phyloP scores from a whole-genome alignment of 1,140 invertebrate species.

The Drosophila tristis region DNA sequence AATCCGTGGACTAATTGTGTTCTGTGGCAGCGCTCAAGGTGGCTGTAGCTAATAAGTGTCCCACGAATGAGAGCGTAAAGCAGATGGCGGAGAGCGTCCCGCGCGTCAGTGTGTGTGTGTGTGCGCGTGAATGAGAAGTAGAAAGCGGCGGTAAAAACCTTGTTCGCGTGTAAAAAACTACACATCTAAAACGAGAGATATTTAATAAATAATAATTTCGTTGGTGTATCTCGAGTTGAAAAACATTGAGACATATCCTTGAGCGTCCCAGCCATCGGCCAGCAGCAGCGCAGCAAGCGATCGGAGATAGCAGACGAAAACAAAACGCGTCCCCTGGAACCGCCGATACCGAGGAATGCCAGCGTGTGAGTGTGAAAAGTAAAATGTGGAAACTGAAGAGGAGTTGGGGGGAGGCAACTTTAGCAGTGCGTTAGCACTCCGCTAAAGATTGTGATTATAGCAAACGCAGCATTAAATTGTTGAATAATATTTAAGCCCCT shows the following conservation, averaged over 20 bases:
- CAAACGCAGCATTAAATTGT: slow-evolving; percentile 58
- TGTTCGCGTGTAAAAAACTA: slow-evolving; percentile 38
- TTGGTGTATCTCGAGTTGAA: slow-evolving; percentile 10
- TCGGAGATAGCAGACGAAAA: slow-evolving; percentile 65
- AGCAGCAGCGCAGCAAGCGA: background rate
- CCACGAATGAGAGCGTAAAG: slow-evolving; percentile 78
- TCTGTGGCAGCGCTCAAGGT: slow-evolving; percentile 16
- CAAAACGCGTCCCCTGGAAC: slow-evolving; percentile 60
- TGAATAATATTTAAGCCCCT: slow-evolving; percentile 70
- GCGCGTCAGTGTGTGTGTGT: slow-evolving; percentile 58
- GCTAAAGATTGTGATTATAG: slow-evolving; percentile 71
- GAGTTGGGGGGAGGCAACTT: slow-evolving; percentile 55
- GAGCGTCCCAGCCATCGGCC: slow-evolving; percentile 31
- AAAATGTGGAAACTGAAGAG: slow-evolving; percentile 48
- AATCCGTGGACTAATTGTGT: background rate
- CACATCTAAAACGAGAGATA: slow-evolving; percentile 11
- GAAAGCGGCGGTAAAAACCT: slow-evolving; percentile 80
- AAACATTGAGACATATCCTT: slow-evolving; percentile 15
- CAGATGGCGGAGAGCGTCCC: slow-evolving; percentile 76
- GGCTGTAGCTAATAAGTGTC: slow-evolving; percentile 70
- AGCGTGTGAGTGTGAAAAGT: slow-evolving; percentile 42
- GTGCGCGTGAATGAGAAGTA: slow-evolving; percentile 62
- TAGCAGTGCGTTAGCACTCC: slow-evolving; percentile 30
- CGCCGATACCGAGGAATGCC: slow-evolving; percentile 62
- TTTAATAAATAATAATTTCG: slow-evolving; percentile 14